These are phyloP conservation scores for Miniopterus natalensis DNA, from an alignment of 2,113 vertebrate genomes.

Conservation along the genomic window DNA sequence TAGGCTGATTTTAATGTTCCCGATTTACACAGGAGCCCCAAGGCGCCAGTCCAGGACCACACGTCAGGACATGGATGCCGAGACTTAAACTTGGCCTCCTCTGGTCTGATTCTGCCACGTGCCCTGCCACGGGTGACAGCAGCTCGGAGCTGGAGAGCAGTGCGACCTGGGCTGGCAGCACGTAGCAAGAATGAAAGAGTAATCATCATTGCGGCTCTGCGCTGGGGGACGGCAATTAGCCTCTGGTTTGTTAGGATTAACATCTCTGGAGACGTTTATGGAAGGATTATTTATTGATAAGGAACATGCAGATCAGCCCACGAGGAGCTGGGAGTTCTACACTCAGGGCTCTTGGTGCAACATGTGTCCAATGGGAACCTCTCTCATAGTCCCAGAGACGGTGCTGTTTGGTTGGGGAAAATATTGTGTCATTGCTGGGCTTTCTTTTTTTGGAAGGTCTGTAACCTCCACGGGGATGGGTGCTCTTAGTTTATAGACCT, in stretches of 20 bases:
- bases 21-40: fast-evolving
- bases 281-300: slow-evolving; percentile 42
- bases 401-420: not conserved
- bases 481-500: not conserved
- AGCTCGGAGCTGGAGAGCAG: not conserved
- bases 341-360: not conserved
- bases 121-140: not conserved
- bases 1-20: not conserved
- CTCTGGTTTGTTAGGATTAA: slow-evolving; percentile 48
- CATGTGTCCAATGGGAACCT: fast-evolving
- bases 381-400: not conserved
- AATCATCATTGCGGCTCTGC: not conserved
- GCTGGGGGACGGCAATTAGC: slow-evolving; percentile 24
- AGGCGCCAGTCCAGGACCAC: not conserved
- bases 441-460: not conserved
- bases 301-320: not conserved
- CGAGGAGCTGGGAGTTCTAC: not conserved
- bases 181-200: not conserved
- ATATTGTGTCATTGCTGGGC: not conserved
- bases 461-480: not conserved
- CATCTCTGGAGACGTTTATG: slow-evolving; percentile 52
- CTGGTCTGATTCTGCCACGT: fast-evolving
- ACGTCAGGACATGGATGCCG: fast-evolving
- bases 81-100: not conserved
- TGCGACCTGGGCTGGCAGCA: not conserved